These are phyloP conservation scores for Cosmopolites sordidus DNA, from an alignment of 2,888 invertebrate genomes.

Conservation along the genomic window DNA sequence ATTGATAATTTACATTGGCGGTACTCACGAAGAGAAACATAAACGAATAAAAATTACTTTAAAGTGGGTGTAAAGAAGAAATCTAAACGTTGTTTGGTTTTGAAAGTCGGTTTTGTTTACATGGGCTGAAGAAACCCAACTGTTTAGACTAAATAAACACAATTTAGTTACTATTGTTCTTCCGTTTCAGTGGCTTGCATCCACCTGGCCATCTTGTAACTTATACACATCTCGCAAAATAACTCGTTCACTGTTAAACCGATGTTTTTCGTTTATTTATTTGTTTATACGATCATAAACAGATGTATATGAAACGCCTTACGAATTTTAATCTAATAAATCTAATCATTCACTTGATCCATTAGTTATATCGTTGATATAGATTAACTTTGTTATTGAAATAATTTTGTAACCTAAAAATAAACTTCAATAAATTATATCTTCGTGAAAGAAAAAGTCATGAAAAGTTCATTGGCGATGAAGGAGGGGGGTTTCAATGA, in stretches of 20 bases:
- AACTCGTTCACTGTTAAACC: not conserved
- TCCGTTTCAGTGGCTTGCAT: constrained; percentile 43
- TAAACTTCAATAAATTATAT: too few relatives aligned
- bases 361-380: not conserved
- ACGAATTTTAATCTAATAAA: not conserved
- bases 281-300: not conserved
- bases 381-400: too few relatives aligned
- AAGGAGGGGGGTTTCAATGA: too few relatives aligned
- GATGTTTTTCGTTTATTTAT: not conserved
- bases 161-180: constrained; percentile 43
- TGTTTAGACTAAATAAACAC: constrained; percentile 46
- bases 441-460: too few relatives aligned
- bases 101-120: constrained; percentile 39
- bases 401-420: too few relatives aligned
- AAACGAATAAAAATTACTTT: constrained; percentile 5
- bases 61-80: constrained; percentile 27
- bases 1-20: too few relatives aligned
- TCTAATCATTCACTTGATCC: not conserved
- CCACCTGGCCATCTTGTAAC: constrained; percentile 39
- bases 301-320: not conserved
- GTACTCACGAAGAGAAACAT: too few relatives aligned
- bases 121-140: constrained; percentile 43
- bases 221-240: constrained; percentile 9
- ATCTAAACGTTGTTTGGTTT: constrained; percentile 36
- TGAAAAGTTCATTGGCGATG: too few relatives aligned